A percentile compares a stretch with the other conserved stretches of the same genome.
Evolutionary conservation across 2,888 invertebrate species (phyloP).

Genomic region (Ormyrus nitidulus): DNA sequence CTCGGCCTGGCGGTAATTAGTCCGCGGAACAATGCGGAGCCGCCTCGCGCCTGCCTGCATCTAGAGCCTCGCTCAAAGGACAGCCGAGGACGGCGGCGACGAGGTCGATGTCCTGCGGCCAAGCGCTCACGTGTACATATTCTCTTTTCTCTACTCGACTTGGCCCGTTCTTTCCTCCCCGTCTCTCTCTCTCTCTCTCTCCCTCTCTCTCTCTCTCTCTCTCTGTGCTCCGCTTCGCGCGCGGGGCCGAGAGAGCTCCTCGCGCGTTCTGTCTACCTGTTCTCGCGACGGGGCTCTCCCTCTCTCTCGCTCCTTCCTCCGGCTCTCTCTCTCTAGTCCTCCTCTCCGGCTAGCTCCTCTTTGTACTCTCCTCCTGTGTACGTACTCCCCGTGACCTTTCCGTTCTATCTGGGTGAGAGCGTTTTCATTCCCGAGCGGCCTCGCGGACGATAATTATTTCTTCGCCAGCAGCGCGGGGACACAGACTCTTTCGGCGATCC

Average conservation of each 20-base stretch:
- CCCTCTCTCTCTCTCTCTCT: slow-evolving; percentile 43
- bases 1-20: too few species aligned
- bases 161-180: slow-evolving; percentile 47
- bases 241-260: slow-evolving; percentile 20
- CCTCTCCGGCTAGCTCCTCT: not conserved
- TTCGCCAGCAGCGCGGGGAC: not conserved
- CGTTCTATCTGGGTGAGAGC: too few species aligned
- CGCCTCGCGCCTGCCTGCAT: too few species aligned
- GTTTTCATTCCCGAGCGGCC: not conserved
- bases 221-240: slow-evolving; percentile 3
- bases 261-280: slow-evolving; percentile 41
- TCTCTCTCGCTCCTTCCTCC: not conserved
- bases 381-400: too few species aligned
- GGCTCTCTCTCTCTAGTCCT: not conserved
- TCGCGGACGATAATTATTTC: not conserved
- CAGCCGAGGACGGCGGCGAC: not conserved
- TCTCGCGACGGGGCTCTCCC: slow-evolving; percentile 13
- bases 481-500: too few species aligned
- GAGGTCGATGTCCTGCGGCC: slow-evolving; percentile 56
- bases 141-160: slow-evolving; percentile 54
- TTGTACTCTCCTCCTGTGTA: not conserved
- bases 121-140: slow-evolving; percentile 52
- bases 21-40: too few species aligned
- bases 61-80: too few species aligned
- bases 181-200: slow-evolving; percentile 9